Base-by-base conservation (phyloP, 2,113 vertebrate genomes). In the Cathartes aura region DNA sequence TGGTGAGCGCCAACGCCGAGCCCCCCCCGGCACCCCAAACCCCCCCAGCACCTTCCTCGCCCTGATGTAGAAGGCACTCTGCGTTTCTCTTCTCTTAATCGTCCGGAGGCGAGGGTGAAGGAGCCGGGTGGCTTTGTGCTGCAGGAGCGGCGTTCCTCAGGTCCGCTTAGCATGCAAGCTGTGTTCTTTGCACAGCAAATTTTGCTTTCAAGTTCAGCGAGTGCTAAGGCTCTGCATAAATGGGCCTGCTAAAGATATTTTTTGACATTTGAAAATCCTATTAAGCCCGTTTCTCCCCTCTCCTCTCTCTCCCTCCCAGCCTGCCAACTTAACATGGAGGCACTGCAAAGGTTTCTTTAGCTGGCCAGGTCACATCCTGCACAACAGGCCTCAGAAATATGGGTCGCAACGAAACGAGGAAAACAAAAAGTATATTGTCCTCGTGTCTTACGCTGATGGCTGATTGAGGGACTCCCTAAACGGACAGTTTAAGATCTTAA, bases 261-360 rank as follows among this genome's bases (percentile, higher is more conserved):
- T 92, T 62, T 71, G 92, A 81, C 91, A 76, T 96, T 89, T 91
- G 90, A 82, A 95, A 96, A 93, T 95, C 93, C 92, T 93, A 55
- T 48, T 89, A 93, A 75, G 42, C 73, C 82, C 14, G 2, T 85
- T 96, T 93, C 83, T 93, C 68, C 13, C 71, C 58, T 89, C 91
- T 63, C 83, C 63, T 79, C 82, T 43, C n/a, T 14, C 84, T 72
- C 68, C 72, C 56, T 80, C 89, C 71, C 72, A n/a, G 56, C 11
- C 7, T 55, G 85, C 73, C 79, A 75, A 93, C 89, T 94, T 66
- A 59, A 34, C 74, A 8, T 3, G 74, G 79, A 93, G 94, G 82
- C 85, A 42, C 75, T 8, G 78, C 78, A 70, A 45, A 62, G 53
- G 67, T 87, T 95, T 72, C 74, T 86, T 68, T 64, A 52, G 93